phyloP scores from a whole-genome alignment of 2,888 invertebrate genomes.

The Tachina grossa region DNA sequence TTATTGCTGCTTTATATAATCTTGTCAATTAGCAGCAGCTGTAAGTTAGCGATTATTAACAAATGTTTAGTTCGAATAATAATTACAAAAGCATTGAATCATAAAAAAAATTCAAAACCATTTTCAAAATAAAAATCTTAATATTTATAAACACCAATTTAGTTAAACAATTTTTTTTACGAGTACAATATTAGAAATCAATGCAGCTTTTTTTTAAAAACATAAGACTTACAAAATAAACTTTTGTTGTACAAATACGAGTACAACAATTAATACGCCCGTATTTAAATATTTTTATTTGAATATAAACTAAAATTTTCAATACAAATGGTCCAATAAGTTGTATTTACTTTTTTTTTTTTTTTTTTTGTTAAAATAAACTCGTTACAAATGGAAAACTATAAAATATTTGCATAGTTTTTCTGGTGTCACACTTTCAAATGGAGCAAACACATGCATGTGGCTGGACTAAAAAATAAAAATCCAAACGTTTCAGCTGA shows the following conservation, averaged over 20 bases:
- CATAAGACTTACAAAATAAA: slow-evolving; percentile 52
- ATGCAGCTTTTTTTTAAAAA: not conserved
- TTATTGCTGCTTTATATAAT: no score
- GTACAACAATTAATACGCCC: not conserved
- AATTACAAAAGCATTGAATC: no score
- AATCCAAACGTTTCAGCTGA: not conserved
- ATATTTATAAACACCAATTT: not conserved
- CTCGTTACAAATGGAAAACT: slow-evolving; percentile 1
- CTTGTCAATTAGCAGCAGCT: no score
- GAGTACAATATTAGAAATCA: no score
- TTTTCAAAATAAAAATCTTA: slow-evolving; percentile 24
- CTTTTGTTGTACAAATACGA: not conserved
- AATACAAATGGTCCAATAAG: not conserved
- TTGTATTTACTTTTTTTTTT: not conserved
- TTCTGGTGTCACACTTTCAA: slow-evolving; percentile 41
- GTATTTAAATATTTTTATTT: slow-evolving; percentile 26
- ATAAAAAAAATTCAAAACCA: not conserved
- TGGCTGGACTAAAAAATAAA: not conserved
- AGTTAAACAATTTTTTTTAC: not conserved
- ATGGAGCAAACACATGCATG: slow-evolving; percentile 23
- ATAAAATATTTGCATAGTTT: slow-evolving; percentile 43
- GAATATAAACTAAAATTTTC: not conserved
- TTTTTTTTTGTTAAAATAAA: slow-evolving; percentile 1
- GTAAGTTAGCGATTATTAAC: no score
- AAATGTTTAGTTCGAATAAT: no score